Evolutionary conservation across 2,113 vertebrate genomes (phyloP).

Genomic region (Marmota flaviventris): DNA sequence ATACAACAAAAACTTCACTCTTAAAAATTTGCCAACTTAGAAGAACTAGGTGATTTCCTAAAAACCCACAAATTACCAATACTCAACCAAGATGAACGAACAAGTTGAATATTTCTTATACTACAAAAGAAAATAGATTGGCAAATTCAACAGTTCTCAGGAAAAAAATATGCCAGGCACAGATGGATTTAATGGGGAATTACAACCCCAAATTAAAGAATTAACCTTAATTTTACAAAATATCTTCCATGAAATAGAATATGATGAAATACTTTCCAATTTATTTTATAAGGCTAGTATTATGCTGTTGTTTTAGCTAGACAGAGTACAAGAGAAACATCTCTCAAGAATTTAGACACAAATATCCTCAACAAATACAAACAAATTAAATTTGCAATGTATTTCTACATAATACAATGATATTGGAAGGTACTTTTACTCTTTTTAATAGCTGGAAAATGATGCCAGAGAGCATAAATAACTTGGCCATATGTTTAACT

Average conservation of each 20-base stretch:
- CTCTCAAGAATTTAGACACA: background rate
- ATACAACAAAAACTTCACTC: background rate
- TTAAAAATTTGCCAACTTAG: background rate
- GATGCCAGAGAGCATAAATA: background rate
- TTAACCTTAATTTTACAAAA: background rate
- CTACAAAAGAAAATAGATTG: background rate
- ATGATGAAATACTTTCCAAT: background rate
- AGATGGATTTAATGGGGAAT: background rate
- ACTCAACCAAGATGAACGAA: background rate
- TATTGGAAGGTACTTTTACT: background rate
- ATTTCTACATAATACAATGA: background rate
- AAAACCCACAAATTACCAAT: background rate
- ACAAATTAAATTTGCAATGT: background rate
- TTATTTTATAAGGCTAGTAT: background rate
- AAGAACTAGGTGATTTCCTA: background rate
- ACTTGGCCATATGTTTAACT: no score
- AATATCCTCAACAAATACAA: background rate
- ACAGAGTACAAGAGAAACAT: background rate
- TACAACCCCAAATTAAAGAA: background rate
- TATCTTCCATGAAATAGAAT: background rate
- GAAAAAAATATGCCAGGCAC: background rate
- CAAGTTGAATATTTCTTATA: background rate
- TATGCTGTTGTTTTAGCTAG: background rate
- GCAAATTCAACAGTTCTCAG: background rate
- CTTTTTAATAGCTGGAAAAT: background rate